phyloP scores from a whole-genome alignment of 2,888 invertebrate genomes.

The Lumbricus terrestris region DNA sequence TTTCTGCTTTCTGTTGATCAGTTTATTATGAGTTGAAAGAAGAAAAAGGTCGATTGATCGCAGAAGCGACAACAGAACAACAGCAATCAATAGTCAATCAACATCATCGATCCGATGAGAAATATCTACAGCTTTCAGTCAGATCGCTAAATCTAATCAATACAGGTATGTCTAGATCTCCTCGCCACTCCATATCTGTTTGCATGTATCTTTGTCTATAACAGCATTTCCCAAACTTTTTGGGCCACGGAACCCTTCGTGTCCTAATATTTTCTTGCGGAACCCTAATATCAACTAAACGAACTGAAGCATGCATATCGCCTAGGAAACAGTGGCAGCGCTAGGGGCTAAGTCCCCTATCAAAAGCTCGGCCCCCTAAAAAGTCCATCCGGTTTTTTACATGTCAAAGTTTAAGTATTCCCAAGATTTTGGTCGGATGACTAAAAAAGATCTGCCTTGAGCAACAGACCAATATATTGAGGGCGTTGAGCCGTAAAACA shows the following conservation, averaged over 20 bases:
- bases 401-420: no score
- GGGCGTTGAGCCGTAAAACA: neutral
- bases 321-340: no score
- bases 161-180: neutral
- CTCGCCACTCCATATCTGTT: neutral
- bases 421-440: no score
- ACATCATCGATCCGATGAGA: neutral
- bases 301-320: no score
- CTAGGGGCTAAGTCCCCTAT: no score
- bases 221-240: no score
- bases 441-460: neutral
- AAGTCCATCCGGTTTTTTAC: no score
- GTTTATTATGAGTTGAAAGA: neutral
- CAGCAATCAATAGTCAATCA: neutral
- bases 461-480: neutral
- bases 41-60: neutral
- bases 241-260: no score
- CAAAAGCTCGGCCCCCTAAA: no score
- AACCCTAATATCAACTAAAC: no score
- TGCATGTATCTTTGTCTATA: no score
- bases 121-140: constrained; percentile 3
- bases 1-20: neutral
- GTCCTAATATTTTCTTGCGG: no score
- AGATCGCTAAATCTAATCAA: neutral
- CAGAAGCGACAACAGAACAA: neutral